Percentiles rank a stretch among this genome's conserved stretches.
Conservation (phyloP, 2,113 vertebrate genomes). For the Tylochromis polylepis region DNA sequence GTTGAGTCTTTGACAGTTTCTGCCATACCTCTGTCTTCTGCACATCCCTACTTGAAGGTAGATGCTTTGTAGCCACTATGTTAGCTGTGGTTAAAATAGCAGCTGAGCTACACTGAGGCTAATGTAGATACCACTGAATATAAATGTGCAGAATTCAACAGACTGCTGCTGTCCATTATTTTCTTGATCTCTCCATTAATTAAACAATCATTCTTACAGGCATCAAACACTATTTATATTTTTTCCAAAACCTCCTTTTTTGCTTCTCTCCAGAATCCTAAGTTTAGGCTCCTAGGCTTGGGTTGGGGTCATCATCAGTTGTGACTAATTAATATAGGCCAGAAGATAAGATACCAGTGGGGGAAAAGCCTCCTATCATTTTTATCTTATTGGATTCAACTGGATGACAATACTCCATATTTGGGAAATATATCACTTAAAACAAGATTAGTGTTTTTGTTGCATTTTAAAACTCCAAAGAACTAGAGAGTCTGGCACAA, state of each 20-base stretch:
- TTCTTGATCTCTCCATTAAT: rapidly evolving
- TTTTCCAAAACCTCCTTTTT: background rate
- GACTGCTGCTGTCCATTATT: background rate
- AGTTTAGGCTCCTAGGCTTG: background rate
- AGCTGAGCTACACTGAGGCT: background rate
- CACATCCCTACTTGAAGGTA: background rate
- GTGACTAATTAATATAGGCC: background rate
- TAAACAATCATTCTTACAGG: background rate
- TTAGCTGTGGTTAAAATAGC: too few species aligned
- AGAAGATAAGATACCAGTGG: too few species aligned
- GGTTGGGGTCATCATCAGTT: background rate
- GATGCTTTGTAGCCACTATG: background rate
- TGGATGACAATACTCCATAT: background rate
- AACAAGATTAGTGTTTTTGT: background rate
- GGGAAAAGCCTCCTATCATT: background rate
- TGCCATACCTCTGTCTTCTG: background rate
- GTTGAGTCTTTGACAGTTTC: background rate
- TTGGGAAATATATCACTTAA: background rate
- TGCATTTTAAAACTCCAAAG: background rate
- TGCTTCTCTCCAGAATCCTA: background rate
- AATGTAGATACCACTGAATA: background rate
- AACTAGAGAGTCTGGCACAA: background rate
- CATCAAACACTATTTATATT: background rate
- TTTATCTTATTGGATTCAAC: background rate
- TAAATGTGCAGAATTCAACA: background rate